These are phyloP conservation scores for Papilio machaon DNA, from an alignment of 1,140 invertebrate genomes.

Conservation along the genomic window DNA sequence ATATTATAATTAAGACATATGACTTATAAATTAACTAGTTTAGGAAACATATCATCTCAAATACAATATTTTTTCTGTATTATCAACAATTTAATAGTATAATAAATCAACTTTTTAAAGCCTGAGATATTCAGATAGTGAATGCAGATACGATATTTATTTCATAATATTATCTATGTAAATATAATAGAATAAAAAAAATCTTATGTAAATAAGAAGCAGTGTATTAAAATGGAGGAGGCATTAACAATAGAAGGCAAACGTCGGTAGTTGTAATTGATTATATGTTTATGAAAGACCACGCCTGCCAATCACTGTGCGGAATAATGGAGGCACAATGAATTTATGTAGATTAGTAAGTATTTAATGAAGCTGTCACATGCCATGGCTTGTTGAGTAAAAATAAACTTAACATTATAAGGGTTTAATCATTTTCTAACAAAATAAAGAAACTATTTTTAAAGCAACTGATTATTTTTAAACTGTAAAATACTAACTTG, in stretches of 20 bases:
- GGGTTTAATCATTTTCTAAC: background rate
- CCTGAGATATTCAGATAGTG: too few species aligned
- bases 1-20: too few species aligned
- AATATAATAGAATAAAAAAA: background rate
- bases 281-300: conserved; percentile 35
- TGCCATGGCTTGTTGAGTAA: background rate
- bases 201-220: background rate
- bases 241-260: conserved; percentile 26
- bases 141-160: too few species aligned
- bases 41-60: too few species aligned
- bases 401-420: background rate
- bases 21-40: too few species aligned
- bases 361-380: conserved; percentile 24
- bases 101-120: too few species aligned
- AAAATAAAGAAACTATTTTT: background rate
- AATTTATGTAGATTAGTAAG: conserved; percentile 36
- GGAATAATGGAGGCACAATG: conserved; percentile 23
- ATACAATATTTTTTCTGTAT: too few species aligned
- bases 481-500: background rate
- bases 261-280: conserved; percentile 27
- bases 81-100: too few species aligned
- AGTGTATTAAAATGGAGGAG: background rate
- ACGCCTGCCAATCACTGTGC: conserved; percentile 33
- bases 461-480: background rate
- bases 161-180: too few species aligned